Base-by-base conservation (phyloP, 2,888 invertebrate species). In the Lasius fuliginosus region DNA sequence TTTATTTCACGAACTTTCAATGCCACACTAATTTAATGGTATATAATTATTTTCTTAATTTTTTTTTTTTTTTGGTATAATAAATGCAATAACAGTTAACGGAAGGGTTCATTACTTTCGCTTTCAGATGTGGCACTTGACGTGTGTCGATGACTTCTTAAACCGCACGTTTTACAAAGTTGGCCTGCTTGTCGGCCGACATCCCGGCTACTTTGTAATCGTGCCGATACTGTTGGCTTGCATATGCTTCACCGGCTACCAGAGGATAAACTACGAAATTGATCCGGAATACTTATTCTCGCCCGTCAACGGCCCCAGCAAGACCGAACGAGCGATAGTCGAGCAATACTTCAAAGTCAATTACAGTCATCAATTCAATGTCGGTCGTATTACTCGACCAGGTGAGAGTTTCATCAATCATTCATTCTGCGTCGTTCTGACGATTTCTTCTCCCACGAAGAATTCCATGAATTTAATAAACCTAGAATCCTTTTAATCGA, bases 231-330 rank as follows among this genome's bases (percentile, higher is more conserved):
- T 98, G 71, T 95, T 98, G 81, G 97, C 98, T 0, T 95, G 97
- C 82, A 96, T 98, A 76, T 98, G 98, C 95, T 96, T 98, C 95
- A 98, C 98, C 36, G 98, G 98, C 75, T 98, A 97, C 95, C 98
- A 98, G 95, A 96, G 97, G 94, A 96, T 98, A 84, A 96, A 97
- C 94, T 98, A 98, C 95, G 98, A 98, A 95, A 98, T 98, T 95
- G 98, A 98, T 95, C 98, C 98, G 0, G 98, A 98, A 94, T 99
- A 98, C 95, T 96, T 99, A 27, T 99, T 98, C 95, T 98, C 98
- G 56, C 99, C 99, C 0, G 96, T 98, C 88, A 97, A 98, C 92
- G 98, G 98, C 0, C 97, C 97, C 90, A 98, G 98, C 18, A 98
- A 98, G 95, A 94, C 96, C 67, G 98, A 98, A 94, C 96, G 98